phyloP scores from a whole-genome alignment of 2,888 invertebrate species.

The Drosophila phalerata region DNA sequence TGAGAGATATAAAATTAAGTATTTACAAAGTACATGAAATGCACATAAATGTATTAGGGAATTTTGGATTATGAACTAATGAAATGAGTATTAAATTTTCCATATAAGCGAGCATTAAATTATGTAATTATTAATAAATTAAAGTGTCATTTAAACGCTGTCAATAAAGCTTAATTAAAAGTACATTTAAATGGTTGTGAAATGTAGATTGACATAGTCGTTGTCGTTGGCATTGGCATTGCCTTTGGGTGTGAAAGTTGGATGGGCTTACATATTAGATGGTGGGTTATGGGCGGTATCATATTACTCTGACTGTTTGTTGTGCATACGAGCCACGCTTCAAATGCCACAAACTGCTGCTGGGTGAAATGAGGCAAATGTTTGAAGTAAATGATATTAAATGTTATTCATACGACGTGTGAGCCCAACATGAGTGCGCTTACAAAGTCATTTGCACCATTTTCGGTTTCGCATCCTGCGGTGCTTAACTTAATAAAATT shows the following conservation, averaged over 20 bases:
- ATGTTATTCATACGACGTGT: constrained; percentile 65
- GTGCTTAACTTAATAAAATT: constrained; percentile 52
- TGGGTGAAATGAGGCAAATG: constrained; percentile 11
- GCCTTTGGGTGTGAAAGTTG: neutral
- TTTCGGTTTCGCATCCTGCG: constrained; percentile 40
- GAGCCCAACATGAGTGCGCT: constrained; percentile 35
- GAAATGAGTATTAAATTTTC: neutral
- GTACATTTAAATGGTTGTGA: constrained; percentile 27
- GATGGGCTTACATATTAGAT: neutral
- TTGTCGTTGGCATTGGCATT: neutral
- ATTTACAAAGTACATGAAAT: neutral
- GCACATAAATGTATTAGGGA: neutral
- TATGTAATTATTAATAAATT: constrained; percentile 54
- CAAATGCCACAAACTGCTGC: constrained; percentile 24
- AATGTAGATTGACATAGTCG: constrained; percentile 5
- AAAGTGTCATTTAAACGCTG: constrained; percentile 54
- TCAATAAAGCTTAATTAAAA: constrained; percentile 61
- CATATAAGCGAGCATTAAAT: constrained; percentile 21
- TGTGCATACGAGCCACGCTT: constrained; percentile 21
- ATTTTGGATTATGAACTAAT: neutral
- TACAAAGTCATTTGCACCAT: constrained; percentile 42
- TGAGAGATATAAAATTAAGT: neutral
- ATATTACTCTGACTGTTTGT: constrained; percentile 31
- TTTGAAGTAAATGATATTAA: constrained; percentile 66
- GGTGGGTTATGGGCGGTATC: constrained; percentile 12